Evolutionary conservation across 2,888 invertebrate species (phyloP).

Genomic region (Anthophora plumipes): DNA sequence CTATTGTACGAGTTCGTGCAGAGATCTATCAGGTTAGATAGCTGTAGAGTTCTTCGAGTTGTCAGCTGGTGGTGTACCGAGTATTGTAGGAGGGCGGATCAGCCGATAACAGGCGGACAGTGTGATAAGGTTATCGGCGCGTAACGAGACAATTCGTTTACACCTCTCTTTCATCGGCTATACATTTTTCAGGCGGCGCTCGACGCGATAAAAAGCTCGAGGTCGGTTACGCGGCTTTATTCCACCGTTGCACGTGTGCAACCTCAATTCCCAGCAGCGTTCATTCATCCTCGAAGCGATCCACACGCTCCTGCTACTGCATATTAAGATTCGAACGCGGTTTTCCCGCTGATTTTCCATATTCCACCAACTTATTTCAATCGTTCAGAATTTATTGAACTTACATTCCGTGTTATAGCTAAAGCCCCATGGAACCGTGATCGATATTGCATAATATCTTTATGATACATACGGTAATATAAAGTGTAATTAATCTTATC

Average conservation of each 20-base stretch:
- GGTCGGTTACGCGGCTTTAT: conserved; percentile 16
- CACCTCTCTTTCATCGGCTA: neutral
- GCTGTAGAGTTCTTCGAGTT: neutral
- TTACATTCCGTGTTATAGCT: neutral
- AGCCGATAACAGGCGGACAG: neutral
- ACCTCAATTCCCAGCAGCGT: conserved; percentile 27
- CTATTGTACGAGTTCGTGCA: neutral
- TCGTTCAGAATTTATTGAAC: conserved; percentile 23
- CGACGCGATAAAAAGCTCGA: conserved; percentile 10
- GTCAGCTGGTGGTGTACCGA: neutral
- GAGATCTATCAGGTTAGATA: neutral
- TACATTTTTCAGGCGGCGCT: conserved; percentile 4
- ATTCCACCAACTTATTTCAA: conserved; percentile 6
- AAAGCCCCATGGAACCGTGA: conserved; percentile 16
- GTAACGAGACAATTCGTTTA: conserved; percentile 31
- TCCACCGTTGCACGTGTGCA: conserved; percentile 37
- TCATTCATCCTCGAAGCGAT: conserved; percentile 34
- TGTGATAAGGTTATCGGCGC: neutral
- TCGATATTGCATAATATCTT: conserved; percentile 12
- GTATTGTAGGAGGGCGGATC: neutral
- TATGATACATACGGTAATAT: no score
- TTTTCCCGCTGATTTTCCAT: conserved; percentile 42
- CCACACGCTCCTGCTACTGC: conserved; percentile 22
- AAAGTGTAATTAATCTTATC: no score
- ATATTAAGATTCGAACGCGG: conserved; percentile 44